These are phyloP conservation scores for Alloplasta piceator DNA, from an alignment of 2,888 invertebrate species.

Conservation along the genomic window DNA sequence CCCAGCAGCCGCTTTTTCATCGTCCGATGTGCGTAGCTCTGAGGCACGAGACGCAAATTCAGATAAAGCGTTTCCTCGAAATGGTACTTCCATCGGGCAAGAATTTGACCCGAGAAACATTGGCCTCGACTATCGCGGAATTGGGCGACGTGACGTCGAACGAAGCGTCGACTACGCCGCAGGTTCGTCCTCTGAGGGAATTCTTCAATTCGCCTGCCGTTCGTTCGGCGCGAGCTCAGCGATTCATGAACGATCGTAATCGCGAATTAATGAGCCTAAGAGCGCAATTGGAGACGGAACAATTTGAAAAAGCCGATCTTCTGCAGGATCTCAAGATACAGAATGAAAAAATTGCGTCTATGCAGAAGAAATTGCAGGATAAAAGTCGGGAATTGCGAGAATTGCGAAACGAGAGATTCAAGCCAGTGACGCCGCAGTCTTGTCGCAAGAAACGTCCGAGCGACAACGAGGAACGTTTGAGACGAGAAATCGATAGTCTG, in stretches of 20 bases:
- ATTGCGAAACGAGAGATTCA: slow-evolving; percentile 78
- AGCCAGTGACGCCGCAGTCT: slow-evolving; percentile 78
- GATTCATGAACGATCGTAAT: slow-evolving; percentile 81
- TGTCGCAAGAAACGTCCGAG: slow-evolving; percentile 75
- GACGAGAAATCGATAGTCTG: slow-evolving; percentile 84
- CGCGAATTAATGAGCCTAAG: slow-evolving; percentile 85
- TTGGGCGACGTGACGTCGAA: slow-evolving; percentile 66
- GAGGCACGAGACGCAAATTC: slow-evolving; percentile 84
- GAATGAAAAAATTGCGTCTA: slow-evolving; percentile 84
- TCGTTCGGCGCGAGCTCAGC: slow-evolving; percentile 73
- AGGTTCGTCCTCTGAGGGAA: slow-evolving; percentile 70
- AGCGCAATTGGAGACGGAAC: slow-evolving; percentile 86
- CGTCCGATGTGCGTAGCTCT: slow-evolving; percentile 85
- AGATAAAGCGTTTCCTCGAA: slow-evolving; percentile 85
- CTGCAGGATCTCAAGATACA: slow-evolving; percentile 86
- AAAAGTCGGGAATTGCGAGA: slow-evolving; percentile 81
- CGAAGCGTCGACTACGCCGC: slow-evolving; percentile 69
- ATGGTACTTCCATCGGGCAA: slow-evolving; percentile 84
- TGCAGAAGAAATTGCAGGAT: slow-evolving; percentile 84
- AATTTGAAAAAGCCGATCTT: slow-evolving; percentile 87
- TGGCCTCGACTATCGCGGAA: slow-evolving; percentile 83
- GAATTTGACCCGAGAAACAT: slow-evolving; percentile 82
- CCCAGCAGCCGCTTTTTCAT: slow-evolving; percentile 85
- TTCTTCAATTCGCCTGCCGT: slow-evolving; percentile 79
- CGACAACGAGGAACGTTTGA: slow-evolving; percentile 78